Conservation (phyloP, 2,888 invertebrate species). For the Aspidiotus rigidus region DNA sequence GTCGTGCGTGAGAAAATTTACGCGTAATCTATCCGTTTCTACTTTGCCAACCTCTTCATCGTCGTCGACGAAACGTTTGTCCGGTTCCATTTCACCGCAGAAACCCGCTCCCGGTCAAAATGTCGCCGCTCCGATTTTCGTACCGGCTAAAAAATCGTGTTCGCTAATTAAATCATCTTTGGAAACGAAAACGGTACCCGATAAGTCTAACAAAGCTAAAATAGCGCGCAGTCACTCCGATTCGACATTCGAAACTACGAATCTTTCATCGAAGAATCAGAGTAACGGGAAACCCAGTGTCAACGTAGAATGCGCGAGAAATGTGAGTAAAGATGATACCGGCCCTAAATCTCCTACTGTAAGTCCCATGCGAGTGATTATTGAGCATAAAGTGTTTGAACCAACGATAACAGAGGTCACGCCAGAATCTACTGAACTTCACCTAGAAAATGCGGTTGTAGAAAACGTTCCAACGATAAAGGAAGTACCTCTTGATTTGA, state of each 20-base stretch:
- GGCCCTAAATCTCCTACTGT: neutral
- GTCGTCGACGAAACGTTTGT: constrained; percentile 3
- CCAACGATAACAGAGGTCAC: neutral
- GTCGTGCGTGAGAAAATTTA: neutral
- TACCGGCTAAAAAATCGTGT: constrained; percentile 28
- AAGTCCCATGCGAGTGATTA: constrained; percentile 4
- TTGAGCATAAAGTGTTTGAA: neutral
- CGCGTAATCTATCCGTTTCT: constrained; percentile 2
- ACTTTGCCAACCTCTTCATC: neutral
- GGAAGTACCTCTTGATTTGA: neutral
- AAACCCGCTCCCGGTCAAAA: constrained; percentile 36
- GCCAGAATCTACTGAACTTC: neutral
- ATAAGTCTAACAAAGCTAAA: neutral
- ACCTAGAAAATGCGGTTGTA: neutral
- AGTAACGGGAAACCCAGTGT: neutral
- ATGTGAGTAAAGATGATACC: neutral
- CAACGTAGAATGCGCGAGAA: constrained; percentile 3
- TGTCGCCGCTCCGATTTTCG: constrained; percentile 35
- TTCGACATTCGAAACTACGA: constrained; percentile 11
- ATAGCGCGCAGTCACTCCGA: constrained; percentile 19
- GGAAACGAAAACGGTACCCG: neutral
- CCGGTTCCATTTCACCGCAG: constrained; percentile 3
- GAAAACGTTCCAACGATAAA: neutral
- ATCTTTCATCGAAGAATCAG: neutral
- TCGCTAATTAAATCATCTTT: neutral